These are phyloP conservation scores for Drosophila infuscata DNA, from an alignment of 2,888 invertebrate genomes.

Conservation along the genomic window DNA sequence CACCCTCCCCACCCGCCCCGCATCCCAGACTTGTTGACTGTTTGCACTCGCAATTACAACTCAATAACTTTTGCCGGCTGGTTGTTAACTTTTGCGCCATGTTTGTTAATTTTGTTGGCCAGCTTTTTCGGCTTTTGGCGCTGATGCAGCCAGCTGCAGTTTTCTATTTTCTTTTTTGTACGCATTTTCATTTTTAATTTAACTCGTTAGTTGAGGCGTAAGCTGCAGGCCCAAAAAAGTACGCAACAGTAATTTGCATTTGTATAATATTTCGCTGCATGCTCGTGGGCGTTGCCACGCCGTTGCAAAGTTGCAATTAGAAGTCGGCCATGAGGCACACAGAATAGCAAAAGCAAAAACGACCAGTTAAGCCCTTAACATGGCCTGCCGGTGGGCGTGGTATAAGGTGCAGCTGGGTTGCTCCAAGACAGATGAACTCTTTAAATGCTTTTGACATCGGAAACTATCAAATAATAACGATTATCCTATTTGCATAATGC, in stretches of 20 bases:
- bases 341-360: constrained; percentile 6
- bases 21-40: constrained; percentile 31
- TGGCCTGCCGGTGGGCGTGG: not conserved
- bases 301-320: constrained; percentile 59
- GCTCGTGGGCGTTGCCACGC: constrained; percentile 41
- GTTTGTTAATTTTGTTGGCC: constrained; percentile 56
- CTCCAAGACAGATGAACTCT: constrained; percentile 59
- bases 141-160: constrained; percentile 4
- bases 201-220: constrained; percentile 34
- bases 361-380: not conserved
- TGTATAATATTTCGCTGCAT: constrained; percentile 29
- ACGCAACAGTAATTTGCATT: constrained; percentile 35
- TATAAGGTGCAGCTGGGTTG: constrained; percentile 12
- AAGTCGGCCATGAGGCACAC: constrained; percentile 22
- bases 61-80: constrained; percentile 73
- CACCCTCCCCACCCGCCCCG: not conserved
- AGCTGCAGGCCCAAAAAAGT: constrained; percentile 9
- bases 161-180: constrained; percentile 3
- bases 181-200: constrained; percentile 47
- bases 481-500: constrained; percentile 80
- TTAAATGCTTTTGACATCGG: constrained; percentile 74
- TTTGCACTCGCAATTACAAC: constrained; percentile 77
- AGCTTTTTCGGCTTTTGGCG: constrained; percentile 42
- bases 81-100: constrained; percentile 64
- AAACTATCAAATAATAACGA: constrained; percentile 81